A percentile compares a stretch with the other conserved stretches of the same genome.
Conservation (phyloP, 1,140 invertebrate species). For the Arion vulgaris region DNA sequence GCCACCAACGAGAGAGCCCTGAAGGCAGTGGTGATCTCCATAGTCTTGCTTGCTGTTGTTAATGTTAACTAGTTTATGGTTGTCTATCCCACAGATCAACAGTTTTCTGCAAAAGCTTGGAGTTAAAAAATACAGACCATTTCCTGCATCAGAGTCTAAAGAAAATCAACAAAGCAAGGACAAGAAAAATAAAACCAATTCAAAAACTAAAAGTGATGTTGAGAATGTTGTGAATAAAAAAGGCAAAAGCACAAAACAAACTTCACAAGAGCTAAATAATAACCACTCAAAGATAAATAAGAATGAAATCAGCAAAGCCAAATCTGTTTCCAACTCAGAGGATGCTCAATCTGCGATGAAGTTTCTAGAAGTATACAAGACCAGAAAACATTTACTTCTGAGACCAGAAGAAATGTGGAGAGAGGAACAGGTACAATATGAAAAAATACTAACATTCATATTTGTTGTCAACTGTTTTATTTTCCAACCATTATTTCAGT, state of each 20-base stretch:
- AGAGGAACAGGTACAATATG: constrained; percentile 42
- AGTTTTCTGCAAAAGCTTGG: constrained; percentile 60
- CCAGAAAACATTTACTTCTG: constrained; percentile 54
- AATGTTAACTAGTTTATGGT: too few species aligned
- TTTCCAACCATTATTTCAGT: too few species aligned
- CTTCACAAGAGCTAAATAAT: constrained; percentile 29
- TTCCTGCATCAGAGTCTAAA: background rate
- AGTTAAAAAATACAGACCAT: constrained; percentile 54
- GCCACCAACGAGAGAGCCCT: too few species aligned
- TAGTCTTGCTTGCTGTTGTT: too few species aligned
- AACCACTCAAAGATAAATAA: background rate
- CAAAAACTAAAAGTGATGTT: constrained; percentile 1
- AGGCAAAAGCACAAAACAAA: constrained; percentile 60
- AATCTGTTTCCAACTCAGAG: constrained; percentile 20
- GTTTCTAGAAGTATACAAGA: constrained; percentile 47
- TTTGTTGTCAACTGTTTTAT: background rate
- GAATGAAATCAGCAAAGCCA: constrained; percentile 60
- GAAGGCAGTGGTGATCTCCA: too few species aligned
- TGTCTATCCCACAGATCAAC: constrained; percentile 55
- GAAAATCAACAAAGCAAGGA: constrained; percentile 1
- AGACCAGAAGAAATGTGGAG: constrained; percentile 59
- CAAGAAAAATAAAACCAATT: background rate
- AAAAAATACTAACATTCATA: background rate
- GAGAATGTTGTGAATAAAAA: constrained; percentile 45
- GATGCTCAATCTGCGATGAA: constrained; percentile 28